Conservation (phyloP, 2,888 invertebrate genomes). For the Drosophila buzzatii region DNA sequence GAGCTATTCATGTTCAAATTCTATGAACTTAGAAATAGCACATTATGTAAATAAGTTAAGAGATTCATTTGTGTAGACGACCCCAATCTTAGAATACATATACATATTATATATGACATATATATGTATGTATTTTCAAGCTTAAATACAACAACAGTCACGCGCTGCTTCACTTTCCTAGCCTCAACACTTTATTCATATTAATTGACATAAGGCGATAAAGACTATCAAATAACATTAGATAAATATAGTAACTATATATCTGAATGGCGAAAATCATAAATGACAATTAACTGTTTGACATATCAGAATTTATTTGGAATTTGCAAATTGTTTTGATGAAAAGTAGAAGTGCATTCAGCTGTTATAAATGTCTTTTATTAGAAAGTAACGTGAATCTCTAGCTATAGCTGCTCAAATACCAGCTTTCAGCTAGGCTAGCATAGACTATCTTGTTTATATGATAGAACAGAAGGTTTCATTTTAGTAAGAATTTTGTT, state of each 20-base stretch:
- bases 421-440: neutral
- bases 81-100: neutral
- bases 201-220: neutral
- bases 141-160: neutral
- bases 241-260: neutral
- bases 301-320: neutral
- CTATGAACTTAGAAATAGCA: neutral
- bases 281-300: neutral
- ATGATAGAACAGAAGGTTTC: neutral
- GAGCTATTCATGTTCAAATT: constrained; percentile 16
- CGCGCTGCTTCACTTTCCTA: constrained; percentile 10
- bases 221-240: neutral
- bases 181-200: neutral
- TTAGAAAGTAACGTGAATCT: too few relatives aligned
- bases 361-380: neutral
- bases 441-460: neutral
- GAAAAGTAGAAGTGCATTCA: neutral
- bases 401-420: neutral
- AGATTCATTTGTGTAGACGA: neutral
- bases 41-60: constrained; percentile 5
- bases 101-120: neutral
- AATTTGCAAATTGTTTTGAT: neutral
- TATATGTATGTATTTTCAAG: neutral
- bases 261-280: neutral
- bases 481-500: neutral